phyloP scores from a whole-genome alignment of 2,113 vertebrate genomes.

The Pelodiscus sinensis region DNA sequence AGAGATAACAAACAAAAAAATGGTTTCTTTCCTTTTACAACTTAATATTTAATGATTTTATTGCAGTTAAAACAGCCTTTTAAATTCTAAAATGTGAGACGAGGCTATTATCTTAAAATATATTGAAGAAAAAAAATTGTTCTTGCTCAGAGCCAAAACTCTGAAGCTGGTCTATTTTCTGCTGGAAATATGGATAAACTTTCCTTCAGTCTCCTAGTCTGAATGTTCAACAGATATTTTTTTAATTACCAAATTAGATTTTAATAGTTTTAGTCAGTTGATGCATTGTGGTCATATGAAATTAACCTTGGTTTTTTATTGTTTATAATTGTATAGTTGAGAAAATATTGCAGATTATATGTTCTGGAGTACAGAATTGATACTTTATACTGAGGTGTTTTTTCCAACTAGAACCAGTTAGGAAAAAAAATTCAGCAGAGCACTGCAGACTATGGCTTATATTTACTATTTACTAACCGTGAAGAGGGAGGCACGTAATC shows the following conservation, averaged over 20 bases:
- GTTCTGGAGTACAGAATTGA: slow-evolving; percentile 45
- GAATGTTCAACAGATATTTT: slow-evolving; percentile 42
- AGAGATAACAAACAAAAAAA: slow-evolving; percentile 25
- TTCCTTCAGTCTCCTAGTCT: slow-evolving; percentile 30
- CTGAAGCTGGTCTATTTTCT: slow-evolving; percentile 13
- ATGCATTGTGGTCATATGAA: slow-evolving; percentile 59
- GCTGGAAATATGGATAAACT: slow-evolving; percentile 16
- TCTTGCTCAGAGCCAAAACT: slow-evolving; percentile 52
- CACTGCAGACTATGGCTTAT: slow-evolving; percentile 33
- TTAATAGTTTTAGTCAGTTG: slow-evolving; percentile 62
- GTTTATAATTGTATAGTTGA: slow-evolving; percentile 31
- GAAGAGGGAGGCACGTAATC: neutral
- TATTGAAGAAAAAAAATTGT: slow-evolving; percentile 53
- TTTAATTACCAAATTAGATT: slow-evolving; percentile 73
- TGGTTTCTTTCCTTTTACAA: slow-evolving; percentile 39
- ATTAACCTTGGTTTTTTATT: slow-evolving; percentile 67
- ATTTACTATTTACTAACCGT: slow-evolving; percentile 3
- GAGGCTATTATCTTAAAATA: slow-evolving; percentile 19
- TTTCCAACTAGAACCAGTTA: slow-evolving; percentile 50
- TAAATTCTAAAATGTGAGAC: slow-evolving; percentile 50
- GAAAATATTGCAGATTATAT: slow-evolving; percentile 48
- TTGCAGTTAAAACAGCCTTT: slow-evolving; percentile 45
- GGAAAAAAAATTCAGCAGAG: slow-evolving; percentile 7
- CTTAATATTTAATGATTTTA: slow-evolving; percentile 39
- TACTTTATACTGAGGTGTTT: slow-evolving; percentile 67